phyloP scores from a whole-genome alignment of 2,888 invertebrate species.

The Cinara cedri region DNA sequence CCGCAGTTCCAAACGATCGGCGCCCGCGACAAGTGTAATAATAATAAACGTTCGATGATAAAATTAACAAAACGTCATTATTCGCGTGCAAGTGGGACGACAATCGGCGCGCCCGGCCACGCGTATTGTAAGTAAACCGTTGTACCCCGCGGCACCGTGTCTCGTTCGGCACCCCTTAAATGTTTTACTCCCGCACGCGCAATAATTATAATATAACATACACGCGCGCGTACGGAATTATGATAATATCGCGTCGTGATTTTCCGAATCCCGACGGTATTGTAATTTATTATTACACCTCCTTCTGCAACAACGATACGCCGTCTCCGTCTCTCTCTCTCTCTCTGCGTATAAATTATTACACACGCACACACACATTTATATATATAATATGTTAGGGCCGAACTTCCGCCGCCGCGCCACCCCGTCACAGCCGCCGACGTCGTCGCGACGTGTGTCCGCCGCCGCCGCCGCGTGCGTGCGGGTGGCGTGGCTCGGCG shows the following conservation, averaged over 20 bases:
- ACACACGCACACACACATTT: background rate
- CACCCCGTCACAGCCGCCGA: background rate
- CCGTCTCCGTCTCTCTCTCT: no score
- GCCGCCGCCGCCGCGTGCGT: background rate
- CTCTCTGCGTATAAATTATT: background rate
- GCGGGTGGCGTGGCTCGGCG: background rate
- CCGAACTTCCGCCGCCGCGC: background rate
- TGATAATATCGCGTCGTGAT: conserved; percentile 30
- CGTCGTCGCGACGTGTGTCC: conserved; percentile 15
- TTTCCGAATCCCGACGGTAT: conserved; percentile 32
- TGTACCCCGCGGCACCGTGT: no score
- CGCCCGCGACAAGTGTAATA: no score
- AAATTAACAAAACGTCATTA: no score
- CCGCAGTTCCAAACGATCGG: no score
- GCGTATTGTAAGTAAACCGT: no score
- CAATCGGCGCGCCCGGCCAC: no score
- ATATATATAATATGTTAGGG: conserved; percentile 12
- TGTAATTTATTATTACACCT: conserved; percentile 36
- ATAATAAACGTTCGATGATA: no score
- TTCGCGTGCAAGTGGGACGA: no score
- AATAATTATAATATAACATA: background rate
- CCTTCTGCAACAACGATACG: background rate
- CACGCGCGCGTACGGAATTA: no score
- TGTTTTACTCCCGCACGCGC: no score
- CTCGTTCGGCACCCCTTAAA: no score